Evolutionary conservation across 2,797 vertebrate species (phyloP).

Genomic region (Phrynocephalus vlangalii): DNA sequence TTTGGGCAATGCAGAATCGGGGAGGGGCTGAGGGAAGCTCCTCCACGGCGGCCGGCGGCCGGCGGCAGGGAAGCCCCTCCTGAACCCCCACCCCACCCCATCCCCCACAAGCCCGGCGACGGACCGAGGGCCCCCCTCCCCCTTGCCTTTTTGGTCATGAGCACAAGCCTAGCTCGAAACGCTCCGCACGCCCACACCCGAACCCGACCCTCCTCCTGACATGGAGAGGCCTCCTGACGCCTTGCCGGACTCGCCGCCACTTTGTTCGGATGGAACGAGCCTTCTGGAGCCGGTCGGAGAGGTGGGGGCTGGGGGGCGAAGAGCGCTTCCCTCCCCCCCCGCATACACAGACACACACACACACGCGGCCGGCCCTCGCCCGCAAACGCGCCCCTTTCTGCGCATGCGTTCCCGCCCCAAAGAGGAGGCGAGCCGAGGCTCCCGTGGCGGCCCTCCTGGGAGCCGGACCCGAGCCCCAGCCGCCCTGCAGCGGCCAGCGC

Average conservation of each 20-base stretch:
- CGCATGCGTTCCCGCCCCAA: neutral
- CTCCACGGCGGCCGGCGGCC: no score
- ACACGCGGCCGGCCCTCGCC: neutral
- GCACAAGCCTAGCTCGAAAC: neutral
- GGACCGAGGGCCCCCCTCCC: neutral
- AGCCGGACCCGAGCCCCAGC: no score
- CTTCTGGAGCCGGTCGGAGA: no score
- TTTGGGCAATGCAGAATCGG: no score
- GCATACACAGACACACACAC: neutral
- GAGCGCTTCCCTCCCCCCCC: neutral
- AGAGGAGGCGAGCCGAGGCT: neutral
- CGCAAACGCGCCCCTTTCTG: neutral
- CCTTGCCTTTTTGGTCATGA: no score
- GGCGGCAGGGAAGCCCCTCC: no score
- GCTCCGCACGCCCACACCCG: no score
- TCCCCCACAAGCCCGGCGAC: no score
- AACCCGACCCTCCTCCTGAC: neutral
- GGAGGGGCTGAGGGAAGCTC: no score
- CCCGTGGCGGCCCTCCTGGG: neutral
- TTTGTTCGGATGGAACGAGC: no score
- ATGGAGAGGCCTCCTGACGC: neutral
- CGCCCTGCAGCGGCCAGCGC: neutral
- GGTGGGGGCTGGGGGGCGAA: neutral
- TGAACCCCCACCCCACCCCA: no score
- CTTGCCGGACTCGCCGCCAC: no score